Conservation (phyloP, 2,797 vertebrate genomes). For the Channallabes apus region DNA sequence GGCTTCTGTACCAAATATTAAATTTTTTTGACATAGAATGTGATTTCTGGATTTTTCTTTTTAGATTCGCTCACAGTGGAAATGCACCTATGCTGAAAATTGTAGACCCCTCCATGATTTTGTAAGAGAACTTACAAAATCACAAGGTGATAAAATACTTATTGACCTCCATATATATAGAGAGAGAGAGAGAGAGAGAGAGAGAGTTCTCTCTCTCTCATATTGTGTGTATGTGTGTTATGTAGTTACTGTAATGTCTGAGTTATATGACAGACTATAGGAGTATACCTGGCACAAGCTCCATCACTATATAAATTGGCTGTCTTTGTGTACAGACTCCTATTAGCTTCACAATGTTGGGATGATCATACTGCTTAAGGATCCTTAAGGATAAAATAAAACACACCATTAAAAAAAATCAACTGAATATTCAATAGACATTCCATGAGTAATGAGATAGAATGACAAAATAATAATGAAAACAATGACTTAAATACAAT, state of each 20-base stretch:
- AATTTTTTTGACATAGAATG: too few relatives aligned
- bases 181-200: too few relatives aligned
- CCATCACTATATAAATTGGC: slow-evolving; percentile 97
- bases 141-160: too few relatives aligned
- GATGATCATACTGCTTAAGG: slow-evolving; percentile 96
- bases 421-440: neutral
- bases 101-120: too few relatives aligned
- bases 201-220: too few relatives aligned
- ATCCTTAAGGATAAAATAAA: slow-evolving; percentile 79
- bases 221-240: neutral
- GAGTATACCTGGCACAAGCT: slow-evolving; percentile 85
- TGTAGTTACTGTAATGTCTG: neutral
- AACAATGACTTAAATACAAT: neutral
- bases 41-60: too few relatives aligned
- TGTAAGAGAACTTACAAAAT: too few relatives aligned
- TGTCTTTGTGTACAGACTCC: slow-evolving; percentile 95
- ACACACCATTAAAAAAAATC: slow-evolving; percentile 20
- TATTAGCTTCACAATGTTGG: slow-evolving; percentile 96
- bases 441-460: neutral
- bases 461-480: neutral
- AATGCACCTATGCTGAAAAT: too few relatives aligned
- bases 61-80: too few relatives aligned
- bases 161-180: too few relatives aligned
- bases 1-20: too few relatives aligned
- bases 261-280: neutral